phyloP scores from a whole-genome alignment of 2,797 vertebrate species.

The Semaprochilodus insignis region DNA sequence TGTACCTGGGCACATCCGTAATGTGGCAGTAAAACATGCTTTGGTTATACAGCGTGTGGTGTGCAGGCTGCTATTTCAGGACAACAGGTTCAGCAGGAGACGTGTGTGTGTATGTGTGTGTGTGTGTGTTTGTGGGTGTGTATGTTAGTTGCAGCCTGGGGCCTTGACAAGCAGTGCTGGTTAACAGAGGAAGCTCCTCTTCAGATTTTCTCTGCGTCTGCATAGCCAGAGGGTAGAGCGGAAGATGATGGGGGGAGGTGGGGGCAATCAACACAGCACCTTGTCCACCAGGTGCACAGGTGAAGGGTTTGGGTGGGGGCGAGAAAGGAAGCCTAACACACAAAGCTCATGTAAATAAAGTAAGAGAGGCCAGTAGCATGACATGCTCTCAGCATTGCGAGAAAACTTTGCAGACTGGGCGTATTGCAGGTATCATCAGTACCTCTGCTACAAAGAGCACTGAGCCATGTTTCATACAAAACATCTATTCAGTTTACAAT shows the following conservation, averaged over 20 bases:
- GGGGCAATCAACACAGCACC: slow-evolving; percentile 70
- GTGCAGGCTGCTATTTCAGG: slow-evolving; percentile 24
- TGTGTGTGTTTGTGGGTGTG: slow-evolving; percentile 39
- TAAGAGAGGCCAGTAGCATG: neutral
- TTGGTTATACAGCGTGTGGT: neutral
- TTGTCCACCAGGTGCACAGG: slow-evolving; percentile 73
- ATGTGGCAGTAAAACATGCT: neutral
- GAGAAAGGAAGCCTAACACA: neutral
- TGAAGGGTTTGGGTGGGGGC: slow-evolving; percentile 41
- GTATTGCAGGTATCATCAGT: too few relatives aligned
- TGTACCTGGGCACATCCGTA: too few relatives aligned
- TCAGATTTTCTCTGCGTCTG: slow-evolving; percentile 73
- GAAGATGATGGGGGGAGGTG: slow-evolving; percentile 24
- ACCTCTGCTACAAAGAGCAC: too few relatives aligned
- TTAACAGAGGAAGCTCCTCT: slow-evolving; percentile 65
- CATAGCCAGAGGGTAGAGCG: slow-evolving; percentile 18
- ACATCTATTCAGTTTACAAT: too few relatives aligned
- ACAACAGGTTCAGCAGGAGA: slow-evolving; percentile 38
- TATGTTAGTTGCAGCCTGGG: slow-evolving; percentile 33
- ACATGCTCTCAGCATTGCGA: neutral
- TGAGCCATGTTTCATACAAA: too few relatives aligned
- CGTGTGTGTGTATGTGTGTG: slow-evolving; percentile 36
- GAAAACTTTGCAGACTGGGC: neutral
- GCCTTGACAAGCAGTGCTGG: slow-evolving; percentile 66
- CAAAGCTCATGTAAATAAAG: neutral